These are phyloP conservation scores for Helostoma temminkii DNA, from an alignment of 2,797 vertebrate genomes.

Conservation along the genomic window DNA sequence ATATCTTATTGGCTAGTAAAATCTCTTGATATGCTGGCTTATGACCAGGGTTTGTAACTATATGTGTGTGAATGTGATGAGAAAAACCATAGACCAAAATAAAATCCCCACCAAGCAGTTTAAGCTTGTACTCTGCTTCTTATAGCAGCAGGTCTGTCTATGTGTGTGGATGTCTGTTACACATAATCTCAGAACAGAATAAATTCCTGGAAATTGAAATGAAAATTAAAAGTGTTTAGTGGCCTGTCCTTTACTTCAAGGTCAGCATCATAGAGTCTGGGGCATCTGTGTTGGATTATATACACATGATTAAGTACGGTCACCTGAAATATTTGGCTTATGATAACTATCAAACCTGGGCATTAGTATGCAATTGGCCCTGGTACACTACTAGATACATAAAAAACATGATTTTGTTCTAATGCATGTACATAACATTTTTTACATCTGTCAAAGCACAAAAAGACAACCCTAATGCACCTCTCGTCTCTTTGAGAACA, in stretches of 20 bases:
- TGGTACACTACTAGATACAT: constrained; percentile 33
- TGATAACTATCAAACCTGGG: constrained; percentile 23
- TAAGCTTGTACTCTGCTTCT: constrained; percentile 61
- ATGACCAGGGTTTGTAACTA: constrained; percentile 48
- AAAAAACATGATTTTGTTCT: constrained; percentile 19
- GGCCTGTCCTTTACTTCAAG: constrained; percentile 68
- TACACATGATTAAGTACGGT: neutral
- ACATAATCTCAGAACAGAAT: constrained; percentile 75
- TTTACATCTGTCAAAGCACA: constrained; percentile 43
- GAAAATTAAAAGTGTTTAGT: constrained; percentile 59
- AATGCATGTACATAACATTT: constrained; percentile 29
- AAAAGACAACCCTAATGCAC: constrained; percentile 33
- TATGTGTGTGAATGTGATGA: constrained; percentile 36
- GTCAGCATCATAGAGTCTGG: constrained; percentile 57
- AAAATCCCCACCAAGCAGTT: constrained; percentile 67
- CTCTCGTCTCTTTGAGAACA: constrained; percentile 52
- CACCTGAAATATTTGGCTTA: constrained; percentile 24
- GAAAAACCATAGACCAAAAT: constrained; percentile 62
- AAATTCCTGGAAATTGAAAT: constrained; percentile 82
- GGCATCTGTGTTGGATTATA: neutral
- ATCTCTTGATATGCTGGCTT: constrained; percentile 63
- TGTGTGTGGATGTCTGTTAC: constrained; percentile 9
- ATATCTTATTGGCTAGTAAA: constrained; percentile 51
- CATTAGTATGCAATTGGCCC: constrained; percentile 4
- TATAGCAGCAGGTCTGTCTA: constrained; percentile 33